Base-by-base conservation (phyloP, 2,888 invertebrate species). In the Sipha maydis region DNA sequence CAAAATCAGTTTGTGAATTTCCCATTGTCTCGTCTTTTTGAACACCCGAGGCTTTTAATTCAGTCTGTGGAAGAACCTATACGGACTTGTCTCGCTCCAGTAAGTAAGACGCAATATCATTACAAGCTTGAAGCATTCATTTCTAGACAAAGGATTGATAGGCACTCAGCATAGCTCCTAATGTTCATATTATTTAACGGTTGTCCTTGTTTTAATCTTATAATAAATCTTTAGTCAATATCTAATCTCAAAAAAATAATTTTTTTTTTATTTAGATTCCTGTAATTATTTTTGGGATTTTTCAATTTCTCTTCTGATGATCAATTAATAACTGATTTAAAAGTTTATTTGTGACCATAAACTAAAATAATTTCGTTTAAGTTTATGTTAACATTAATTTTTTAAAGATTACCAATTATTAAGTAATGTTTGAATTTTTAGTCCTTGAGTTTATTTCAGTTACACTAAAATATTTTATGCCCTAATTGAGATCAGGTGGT, bases 31-130 rank as follows among this genome's bases (percentile, higher is more conserved):
- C 19, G 54, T 14, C 28, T 38, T 21, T 11, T 17, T 21, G 4
- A 67, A 41, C 21, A 67, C 41, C 41, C n/a, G 3, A 78, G 34
- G 56, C 21, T n/a, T 83, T 31, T 71, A 4, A 82, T 34, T 75
- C 38, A 28, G 61, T 79, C 56, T 28, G 9, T 28, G 2, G 31
- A 85, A 85, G 34, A 69, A 31, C 75, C 31, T 34, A 14, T 61
- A 34, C 69, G 71, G 48, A 17, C 38, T 28, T 31, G 56, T 86
- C 61, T 75, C 75, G 67, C 82, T 88, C 80, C 88, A 88, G 88
- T 88, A 88, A 88, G 88, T 88, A 88, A 75, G 88, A 88, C 88
- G 82, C 88, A 88, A 82, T 88, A 80, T 85, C 85, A 28, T 73
- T 3, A 31, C 71, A 56, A 78, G 34, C 85, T 78, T 69, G 77